Conservation (phyloP, 2,113 vertebrate species). For the Callithrix jacchus region DNA sequence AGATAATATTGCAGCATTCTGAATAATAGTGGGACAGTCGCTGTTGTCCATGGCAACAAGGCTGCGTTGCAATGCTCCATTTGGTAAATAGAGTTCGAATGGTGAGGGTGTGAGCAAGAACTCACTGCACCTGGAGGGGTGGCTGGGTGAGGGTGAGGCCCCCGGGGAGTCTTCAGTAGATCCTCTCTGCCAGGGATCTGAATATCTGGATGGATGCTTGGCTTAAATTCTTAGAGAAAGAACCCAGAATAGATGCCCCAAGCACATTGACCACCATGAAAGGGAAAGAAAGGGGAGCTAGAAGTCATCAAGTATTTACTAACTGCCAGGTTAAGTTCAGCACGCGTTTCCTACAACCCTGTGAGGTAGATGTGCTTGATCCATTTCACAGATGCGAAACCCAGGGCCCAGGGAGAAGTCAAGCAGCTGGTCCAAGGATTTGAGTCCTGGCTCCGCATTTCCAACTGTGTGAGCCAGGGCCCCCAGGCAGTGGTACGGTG, state of each 20-base stretch:
- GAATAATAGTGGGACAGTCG: neutral
- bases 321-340: neutral
- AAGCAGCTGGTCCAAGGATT: neutral
- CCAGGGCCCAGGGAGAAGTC: neutral
- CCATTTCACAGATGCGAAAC: neutral
- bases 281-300: neutral
- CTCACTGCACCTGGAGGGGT: neutral
- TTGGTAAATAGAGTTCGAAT: neutral
- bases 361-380: too few species aligned
- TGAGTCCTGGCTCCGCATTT: neutral
- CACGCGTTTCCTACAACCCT: neutral
- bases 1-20: neutral
- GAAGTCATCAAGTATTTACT: neutral
- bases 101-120: neutral
- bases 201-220: neutral
- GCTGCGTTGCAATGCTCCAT: neutral
- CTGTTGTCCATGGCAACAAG: slow-evolving; percentile 53
- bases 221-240: neutral
- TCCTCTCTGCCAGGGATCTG: neutral
- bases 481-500: fast-evolving
- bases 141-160: neutral
- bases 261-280: fast-evolving
- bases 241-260: neutral
- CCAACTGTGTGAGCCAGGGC: neutral
- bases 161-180: neutral